A percentile compares a stretch with the other conserved stretches of the same genome.
These are phyloP conservation scores for Smittia sp. DNA, from an alignment of 2,888 invertebrate species.

Conservation along the genomic window DNA sequence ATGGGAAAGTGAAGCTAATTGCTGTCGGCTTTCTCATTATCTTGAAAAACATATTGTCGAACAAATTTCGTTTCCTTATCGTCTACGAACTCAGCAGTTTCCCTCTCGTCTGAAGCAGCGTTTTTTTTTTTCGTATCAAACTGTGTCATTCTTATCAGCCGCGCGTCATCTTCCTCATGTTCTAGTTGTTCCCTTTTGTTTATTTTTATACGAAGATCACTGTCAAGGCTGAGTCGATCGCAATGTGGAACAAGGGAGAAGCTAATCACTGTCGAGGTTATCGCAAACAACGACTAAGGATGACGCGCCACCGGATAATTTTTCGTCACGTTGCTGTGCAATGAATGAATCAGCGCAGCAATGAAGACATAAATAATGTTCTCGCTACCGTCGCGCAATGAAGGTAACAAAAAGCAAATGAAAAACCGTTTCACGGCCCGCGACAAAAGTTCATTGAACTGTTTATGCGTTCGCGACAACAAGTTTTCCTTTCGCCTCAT, in stretches of 20 bases:
- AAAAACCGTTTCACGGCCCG: not conserved
- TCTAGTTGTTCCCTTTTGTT: not conserved
- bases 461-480: not conserved
- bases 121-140: no score
- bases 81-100: no score
- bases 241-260: not conserved
- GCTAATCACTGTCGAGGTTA: not conserved
- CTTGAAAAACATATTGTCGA: no score
- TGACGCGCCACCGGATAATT: no score
- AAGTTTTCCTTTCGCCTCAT: not conserved
- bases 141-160: no score
- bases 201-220: not conserved
- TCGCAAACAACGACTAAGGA: no score
- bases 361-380: not conserved
- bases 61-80: no score
- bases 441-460: not conserved
- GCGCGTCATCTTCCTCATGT: not conserved
- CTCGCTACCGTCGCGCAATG: not conserved
- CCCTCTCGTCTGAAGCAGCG: no score
- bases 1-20: no score
- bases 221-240: not conserved
- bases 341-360: no score
- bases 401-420: not conserved
- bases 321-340: no score
- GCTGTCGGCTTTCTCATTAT: no score